Evolutionary conservation across 2,888 invertebrate genomes (phyloP).

Genomic region (Lissocephala sabroskyi): DNA sequence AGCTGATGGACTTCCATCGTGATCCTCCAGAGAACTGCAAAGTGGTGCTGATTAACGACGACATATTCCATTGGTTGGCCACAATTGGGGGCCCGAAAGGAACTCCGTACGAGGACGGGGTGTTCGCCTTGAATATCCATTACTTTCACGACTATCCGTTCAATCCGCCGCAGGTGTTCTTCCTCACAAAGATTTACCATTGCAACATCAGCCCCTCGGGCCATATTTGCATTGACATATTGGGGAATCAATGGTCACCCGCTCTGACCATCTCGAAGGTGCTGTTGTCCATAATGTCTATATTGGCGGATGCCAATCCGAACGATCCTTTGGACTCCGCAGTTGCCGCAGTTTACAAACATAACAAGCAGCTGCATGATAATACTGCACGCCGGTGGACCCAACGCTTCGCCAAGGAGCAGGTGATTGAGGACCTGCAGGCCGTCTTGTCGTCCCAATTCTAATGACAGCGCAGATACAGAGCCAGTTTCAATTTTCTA

Average conservation of each 20-base stretch:
- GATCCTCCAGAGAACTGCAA: slow-evolving; percentile 3
- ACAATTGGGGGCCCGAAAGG: slow-evolving; percentile 10
- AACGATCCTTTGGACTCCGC: slow-evolving; percentile 8
- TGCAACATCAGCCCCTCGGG: slow-evolving; percentile 11
- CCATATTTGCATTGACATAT: slow-evolving; percentile 13
- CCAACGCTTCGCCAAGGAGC: slow-evolving; percentile 4
- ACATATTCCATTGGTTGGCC: slow-evolving; percentile 15
- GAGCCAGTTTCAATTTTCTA: no score
- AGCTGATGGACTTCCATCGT: not conserved
- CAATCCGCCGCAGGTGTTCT: slow-evolving; percentile 7
- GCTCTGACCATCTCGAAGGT: slow-evolving; percentile 12
- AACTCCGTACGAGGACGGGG: slow-evolving; percentile 9
- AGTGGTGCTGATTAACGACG: not conserved
- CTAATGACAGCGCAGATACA: no score
- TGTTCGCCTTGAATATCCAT: no score
- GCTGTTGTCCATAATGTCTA: slow-evolving; percentile 11
- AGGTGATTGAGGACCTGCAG: no score
- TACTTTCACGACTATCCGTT: slow-evolving; percentile 12
- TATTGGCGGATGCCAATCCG: slow-evolving; percentile 18
- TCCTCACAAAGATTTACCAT: slow-evolving; percentile 15
- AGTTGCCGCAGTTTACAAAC: slow-evolving; percentile 1
- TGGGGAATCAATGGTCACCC: slow-evolving; percentile 13
- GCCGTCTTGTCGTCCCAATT: no score
- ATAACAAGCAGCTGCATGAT: slow-evolving; percentile 6
- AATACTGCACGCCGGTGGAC: slow-evolving; percentile 10